phyloP scores from a whole-genome alignment of 1,140 invertebrate species.

The Ladona fulva region DNA sequence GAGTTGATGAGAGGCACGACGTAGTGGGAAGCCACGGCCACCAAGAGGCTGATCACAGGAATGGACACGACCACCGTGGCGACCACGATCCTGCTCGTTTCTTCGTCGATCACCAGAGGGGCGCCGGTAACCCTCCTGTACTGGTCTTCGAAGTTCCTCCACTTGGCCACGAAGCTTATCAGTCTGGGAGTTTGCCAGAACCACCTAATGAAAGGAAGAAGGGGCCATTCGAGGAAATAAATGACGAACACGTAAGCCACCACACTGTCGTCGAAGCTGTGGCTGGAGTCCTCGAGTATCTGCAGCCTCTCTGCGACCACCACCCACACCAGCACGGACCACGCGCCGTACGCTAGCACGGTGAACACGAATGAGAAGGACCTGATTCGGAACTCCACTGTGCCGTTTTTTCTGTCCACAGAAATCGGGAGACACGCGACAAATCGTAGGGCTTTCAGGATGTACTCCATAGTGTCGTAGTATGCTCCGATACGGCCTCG shows the following conservation, averaged over 20 bases:
- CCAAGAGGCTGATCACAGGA: not conserved
- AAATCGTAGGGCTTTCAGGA: not conserved
- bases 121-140: not conserved
- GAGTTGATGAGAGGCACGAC: not conserved
- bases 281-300: not conserved
- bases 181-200: not conserved
- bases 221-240: not conserved
- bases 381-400: not conserved
- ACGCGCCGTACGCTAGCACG: not conserved
- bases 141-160: not conserved
- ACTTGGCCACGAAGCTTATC: not conserved
- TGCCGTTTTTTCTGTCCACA: not conserved
- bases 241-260: not conserved
- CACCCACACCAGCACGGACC: not conserved
- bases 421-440: not conserved
- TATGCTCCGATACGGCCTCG: not conserved
- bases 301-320: not conserved
- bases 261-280: constrained; percentile 1
- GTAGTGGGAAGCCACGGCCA: not conserved
- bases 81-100: not conserved
- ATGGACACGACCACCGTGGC: not conserved
- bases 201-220: not conserved
- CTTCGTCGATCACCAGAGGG: not conserved
- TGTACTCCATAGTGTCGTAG: not conserved
- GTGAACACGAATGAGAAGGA: not conserved